phyloP scores from a whole-genome alignment of 2,797 vertebrate genomes.

The Threskiornis aethiopicus region DNA sequence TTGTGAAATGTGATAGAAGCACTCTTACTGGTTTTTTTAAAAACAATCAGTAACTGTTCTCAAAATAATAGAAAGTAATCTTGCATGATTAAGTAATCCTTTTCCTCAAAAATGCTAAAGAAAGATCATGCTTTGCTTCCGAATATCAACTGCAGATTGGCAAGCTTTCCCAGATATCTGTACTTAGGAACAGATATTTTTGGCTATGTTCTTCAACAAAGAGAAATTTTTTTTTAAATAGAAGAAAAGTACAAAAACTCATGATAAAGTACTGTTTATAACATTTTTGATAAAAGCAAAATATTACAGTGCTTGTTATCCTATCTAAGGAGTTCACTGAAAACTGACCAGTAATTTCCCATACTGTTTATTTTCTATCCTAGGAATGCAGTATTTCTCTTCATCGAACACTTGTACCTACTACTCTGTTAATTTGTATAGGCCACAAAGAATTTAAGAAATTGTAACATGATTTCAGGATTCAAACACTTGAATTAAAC shows the following conservation, averaged over 20 bases:
- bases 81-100: not conserved
- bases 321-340: not conserved
- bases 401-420: not conserved
- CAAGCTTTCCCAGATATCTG: not conserved
- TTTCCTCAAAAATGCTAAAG: not conserved
- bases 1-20: not conserved
- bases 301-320: not conserved
- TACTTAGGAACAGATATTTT: not conserved
- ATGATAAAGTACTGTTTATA: not conserved
- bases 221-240: not conserved
- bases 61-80: not conserved
- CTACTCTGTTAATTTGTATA: not conserved
- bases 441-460: not conserved
- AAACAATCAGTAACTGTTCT: not conserved
- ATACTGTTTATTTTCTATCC: not conserved
- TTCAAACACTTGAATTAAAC: constrained; percentile 22
- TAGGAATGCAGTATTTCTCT: not conserved
- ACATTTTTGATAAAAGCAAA: not conserved
- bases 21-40: not conserved
- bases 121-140: not conserved
- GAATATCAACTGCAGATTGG: not conserved
- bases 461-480: constrained; percentile 38
- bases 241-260: not conserved
- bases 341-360: not conserved
- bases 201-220: not conserved